Conservation (phyloP, 2,888 invertebrate species). For the Macrophya annulata region DNA sequence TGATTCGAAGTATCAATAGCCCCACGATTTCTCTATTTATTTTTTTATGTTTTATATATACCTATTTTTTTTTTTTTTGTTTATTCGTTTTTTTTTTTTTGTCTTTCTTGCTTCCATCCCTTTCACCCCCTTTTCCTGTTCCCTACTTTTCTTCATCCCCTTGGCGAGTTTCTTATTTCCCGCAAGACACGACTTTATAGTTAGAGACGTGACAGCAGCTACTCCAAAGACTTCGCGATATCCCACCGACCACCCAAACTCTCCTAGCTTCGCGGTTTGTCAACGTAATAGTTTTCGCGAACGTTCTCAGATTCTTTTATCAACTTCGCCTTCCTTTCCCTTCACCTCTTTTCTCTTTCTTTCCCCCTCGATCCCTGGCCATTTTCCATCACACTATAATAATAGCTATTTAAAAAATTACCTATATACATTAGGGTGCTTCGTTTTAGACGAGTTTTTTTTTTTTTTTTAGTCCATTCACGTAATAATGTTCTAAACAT, state of each 20-base stretch:
- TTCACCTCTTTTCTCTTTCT: not conserved
- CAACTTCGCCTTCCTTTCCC: constrained; percentile 14
- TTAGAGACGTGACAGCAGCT: constrained; percentile 54
- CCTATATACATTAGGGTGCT: too few relatives aligned
- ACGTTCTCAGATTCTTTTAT: constrained; percentile 52
- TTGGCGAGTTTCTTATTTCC: constrained; percentile 52
- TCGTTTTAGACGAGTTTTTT: too few relatives aligned
- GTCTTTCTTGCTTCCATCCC: not conserved
- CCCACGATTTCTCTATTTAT: constrained; percentile 22
- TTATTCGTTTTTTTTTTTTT: too few relatives aligned
- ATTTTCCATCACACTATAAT: not conserved
- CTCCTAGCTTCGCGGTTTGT: constrained; percentile 47
- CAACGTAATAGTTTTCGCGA: constrained; percentile 52
- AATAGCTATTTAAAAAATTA: not conserved
- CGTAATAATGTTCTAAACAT: too few relatives aligned
- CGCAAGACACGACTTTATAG: constrained; percentile 54
- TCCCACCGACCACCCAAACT: constrained; percentile 20
- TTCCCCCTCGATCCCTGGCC: not conserved
- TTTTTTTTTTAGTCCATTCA: too few relatives aligned
- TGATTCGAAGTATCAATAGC: constrained; percentile 50
- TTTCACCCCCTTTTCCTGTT: not conserved
- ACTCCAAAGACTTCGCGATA: constrained; percentile 46
- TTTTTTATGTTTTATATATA: not conserved
- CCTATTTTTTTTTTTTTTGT: not conserved
- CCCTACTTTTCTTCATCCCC: constrained; percentile 42